phyloP scores from a whole-genome alignment of 2,113 vertebrate species.

The Sitta europaea region DNA sequence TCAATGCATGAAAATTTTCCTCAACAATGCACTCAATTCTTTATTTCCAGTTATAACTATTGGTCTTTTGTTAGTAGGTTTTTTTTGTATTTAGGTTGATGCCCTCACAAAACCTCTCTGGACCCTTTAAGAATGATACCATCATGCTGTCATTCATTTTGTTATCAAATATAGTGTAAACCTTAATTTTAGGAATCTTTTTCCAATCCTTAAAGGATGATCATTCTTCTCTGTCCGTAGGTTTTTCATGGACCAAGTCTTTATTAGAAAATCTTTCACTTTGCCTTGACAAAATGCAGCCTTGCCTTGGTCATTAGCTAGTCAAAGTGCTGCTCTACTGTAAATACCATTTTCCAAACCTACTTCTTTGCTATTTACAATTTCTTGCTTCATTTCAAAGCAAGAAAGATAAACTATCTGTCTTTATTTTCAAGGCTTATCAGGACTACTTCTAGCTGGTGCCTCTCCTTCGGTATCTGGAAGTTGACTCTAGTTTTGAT shows the following conservation, averaged over 20 bases:
- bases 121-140: not conserved
- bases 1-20: not conserved
- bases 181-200: not conserved
- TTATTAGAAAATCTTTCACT: not conserved
- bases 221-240: not conserved
- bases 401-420: slow-evolving; percentile 23
- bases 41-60: not conserved
- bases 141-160: not conserved
- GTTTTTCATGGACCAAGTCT: not conserved
- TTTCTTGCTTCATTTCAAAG: not conserved
- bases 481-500: slow-evolving; percentile 20
- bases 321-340: not conserved
- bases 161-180: not conserved
- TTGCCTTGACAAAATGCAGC: not conserved
- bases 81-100: not conserved
- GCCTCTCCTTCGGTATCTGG: slow-evolving; percentile 5
- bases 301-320: not conserved
- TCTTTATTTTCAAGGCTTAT: slow-evolving; percentile 37
- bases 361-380: not conserved
- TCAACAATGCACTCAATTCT: not conserved
- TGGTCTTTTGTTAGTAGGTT: not conserved
- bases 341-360: not conserved
- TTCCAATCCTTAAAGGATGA: not conserved
- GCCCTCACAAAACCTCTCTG: not conserved
- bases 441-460: slow-evolving; percentile 14